Evolutionary conservation across 2,113 vertebrate genomes (phyloP).

Genomic region (Laticauda laticaudata): DNA sequence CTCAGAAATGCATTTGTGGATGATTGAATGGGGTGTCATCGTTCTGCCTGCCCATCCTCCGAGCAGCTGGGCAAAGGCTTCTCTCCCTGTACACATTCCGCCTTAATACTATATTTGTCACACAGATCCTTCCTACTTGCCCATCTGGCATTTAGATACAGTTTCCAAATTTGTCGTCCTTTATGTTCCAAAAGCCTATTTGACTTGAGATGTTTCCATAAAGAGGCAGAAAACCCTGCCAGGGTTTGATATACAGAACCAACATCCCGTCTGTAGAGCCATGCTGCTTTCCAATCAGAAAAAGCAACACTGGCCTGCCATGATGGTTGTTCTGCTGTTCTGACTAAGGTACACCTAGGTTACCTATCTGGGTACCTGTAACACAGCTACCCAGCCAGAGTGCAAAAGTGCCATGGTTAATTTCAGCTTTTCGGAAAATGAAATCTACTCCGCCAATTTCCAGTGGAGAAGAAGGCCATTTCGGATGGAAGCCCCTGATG

Average conservation of each 20-base stretch:
- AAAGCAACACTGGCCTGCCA: conserved; percentile 44
- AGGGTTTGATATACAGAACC: conserved; percentile 57
- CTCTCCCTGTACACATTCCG: conserved; percentile 64
- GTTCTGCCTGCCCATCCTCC: conserved; percentile 57
- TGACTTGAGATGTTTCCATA: conserved; percentile 66
- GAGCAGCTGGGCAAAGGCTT: conserved; percentile 56
- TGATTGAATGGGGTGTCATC: conserved; percentile 36
- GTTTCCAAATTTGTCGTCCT: conserved; percentile 71
- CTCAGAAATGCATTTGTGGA: conserved; percentile 46
- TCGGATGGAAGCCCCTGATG: not conserved
- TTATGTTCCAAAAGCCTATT: conserved; percentile 68
- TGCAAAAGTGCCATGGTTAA: conserved; percentile 24
- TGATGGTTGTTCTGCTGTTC: conserved; percentile 41
- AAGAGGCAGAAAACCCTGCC: conserved; percentile 64
- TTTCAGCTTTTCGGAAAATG: conserved; percentile 40
- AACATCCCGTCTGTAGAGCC: conserved; percentile 57
- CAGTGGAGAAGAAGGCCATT: conserved; percentile 25
- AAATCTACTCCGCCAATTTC: conserved; percentile 1
- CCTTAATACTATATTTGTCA: conserved; percentile 69
- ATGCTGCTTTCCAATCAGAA: conserved; percentile 64
- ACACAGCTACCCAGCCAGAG: conserved; percentile 33
- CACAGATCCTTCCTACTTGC: conserved; percentile 70
- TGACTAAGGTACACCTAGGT: conserved; percentile 47
- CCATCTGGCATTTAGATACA: conserved; percentile 71
- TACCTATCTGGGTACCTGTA: conserved; percentile 34